Conservation (phyloP, 2,888 invertebrate genomes). For the Aricia artaxerxes region DNA sequence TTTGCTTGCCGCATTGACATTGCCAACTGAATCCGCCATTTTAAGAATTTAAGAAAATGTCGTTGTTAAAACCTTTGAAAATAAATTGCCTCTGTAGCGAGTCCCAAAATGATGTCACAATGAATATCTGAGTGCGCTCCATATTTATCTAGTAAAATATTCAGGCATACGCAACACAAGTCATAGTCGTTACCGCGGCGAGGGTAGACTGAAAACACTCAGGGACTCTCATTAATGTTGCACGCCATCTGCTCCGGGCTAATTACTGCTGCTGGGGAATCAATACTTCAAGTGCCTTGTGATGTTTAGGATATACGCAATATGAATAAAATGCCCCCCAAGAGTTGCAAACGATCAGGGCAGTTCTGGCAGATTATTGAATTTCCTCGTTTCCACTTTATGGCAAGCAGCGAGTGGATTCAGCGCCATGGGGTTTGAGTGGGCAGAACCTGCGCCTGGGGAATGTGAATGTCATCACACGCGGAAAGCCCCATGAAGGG, state of each 20-base stretch:
- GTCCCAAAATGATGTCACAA: conserved; percentile 3
- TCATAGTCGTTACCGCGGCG: conserved; percentile 8
- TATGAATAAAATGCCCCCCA: background rate
- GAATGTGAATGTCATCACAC: too few relatives aligned
- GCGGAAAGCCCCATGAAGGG: too few relatives aligned
- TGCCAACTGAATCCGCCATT: background rate
- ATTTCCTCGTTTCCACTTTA: too few relatives aligned
- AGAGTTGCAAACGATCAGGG: background rate
- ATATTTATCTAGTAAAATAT: background rate
- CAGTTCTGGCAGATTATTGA: too few relatives aligned
- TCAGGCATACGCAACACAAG: conserved; percentile 7
- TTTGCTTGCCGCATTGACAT: background rate
- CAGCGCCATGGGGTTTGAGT: too few relatives aligned
- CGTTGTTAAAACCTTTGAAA: background rate
- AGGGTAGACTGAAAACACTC: conserved; percentile 22
- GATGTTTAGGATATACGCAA: background rate
- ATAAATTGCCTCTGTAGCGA: background rate
- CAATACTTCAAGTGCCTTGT: background rate
- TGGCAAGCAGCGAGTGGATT: too few relatives aligned
- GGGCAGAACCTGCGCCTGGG: too few relatives aligned
- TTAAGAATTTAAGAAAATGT: background rate
- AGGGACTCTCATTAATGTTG: conserved; percentile 8
- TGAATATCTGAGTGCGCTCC: background rate
- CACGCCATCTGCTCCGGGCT: background rate
- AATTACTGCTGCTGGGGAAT: conserved; percentile 9